These are phyloP conservation scores for Perccottus glenii DNA, from an alignment of 2,113 vertebrate genomes.

Conservation along the genomic window DNA sequence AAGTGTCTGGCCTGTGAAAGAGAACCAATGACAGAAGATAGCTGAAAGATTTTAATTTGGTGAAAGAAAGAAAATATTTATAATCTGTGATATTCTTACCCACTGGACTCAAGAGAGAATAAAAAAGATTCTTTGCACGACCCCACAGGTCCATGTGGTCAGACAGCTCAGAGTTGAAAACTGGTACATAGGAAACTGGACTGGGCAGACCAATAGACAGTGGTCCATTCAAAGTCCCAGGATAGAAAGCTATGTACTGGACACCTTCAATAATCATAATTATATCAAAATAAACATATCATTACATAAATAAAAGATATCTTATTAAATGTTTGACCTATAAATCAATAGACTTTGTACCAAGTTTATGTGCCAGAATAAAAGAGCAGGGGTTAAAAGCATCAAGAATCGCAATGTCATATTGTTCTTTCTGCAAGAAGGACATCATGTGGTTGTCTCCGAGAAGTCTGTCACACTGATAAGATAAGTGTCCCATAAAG, in stretches of 20 bases:
- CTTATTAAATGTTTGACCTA: background rate
- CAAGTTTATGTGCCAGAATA: conserved; percentile 65
- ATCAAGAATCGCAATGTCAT: conserved; percentile 58
- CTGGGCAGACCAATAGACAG: conserved; percentile 50
- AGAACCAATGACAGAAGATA: background rate
- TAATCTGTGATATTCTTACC: conserved; percentile 14
- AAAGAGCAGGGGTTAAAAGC: conserved; percentile 76
- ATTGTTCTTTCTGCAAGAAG: conserved; percentile 63
- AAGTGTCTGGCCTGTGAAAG: conserved; percentile 34
- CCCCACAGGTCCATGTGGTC: conserved; percentile 73
- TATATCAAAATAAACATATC: no score
- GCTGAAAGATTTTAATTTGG: no score
- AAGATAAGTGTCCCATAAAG: conserved; percentile 45
- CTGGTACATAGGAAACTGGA: conserved; percentile 62
- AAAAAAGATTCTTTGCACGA: conserved; percentile 67
- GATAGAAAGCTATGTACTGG: conserved; percentile 55
- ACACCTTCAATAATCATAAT: conserved; percentile 40
- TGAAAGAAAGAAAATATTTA: background rate
- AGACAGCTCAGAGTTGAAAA: conserved; percentile 48
- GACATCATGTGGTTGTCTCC: conserved; percentile 53
- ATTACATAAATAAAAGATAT: background rate
- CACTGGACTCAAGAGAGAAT: conserved; percentile 38
- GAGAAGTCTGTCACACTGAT: conserved; percentile 67
- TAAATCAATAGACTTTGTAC: conserved; percentile 16
- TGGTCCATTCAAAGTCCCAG: conserved; percentile 30